Conservation (phyloP, 2,888 invertebrate species). For the Strigamia crassipes region DNA sequence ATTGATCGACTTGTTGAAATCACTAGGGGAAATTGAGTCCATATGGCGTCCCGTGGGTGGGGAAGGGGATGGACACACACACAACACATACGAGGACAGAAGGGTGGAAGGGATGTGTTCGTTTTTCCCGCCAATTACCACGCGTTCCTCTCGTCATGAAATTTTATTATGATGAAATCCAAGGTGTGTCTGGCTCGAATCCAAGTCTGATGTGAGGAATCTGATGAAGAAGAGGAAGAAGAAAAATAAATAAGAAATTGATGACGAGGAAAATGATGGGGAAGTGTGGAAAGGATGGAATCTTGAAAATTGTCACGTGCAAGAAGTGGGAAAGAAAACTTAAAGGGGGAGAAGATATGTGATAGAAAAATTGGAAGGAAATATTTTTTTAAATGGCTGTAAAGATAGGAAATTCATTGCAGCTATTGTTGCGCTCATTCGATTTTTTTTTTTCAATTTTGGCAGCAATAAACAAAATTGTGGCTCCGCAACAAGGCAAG, state of each 20-base stretch:
- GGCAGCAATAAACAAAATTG: too few relatives aligned
- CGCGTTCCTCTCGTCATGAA: conserved; percentile 42
- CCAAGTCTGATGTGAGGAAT: conserved; percentile 33
- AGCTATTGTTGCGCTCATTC: not conserved
- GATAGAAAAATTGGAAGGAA: conserved; percentile 1
- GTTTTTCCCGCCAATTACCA: conserved; percentile 42
- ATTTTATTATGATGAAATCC: conserved; percentile 42
- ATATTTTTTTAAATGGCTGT: not conserved
- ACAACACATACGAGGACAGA: not conserved
- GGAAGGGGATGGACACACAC: not conserved
- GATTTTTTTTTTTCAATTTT: not conserved
- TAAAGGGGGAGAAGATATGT: not conserved
- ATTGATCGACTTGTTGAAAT: conserved; percentile 42
- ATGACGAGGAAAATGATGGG: conserved; percentile 40
- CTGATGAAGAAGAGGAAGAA: conserved; percentile 42
- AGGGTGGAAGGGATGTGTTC: conserved; percentile 9
- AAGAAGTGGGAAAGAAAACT: conserved; percentile 13
- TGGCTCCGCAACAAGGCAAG: too few relatives aligned
- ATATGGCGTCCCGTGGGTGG: conserved; percentile 8
- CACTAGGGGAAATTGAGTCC: conserved; percentile 20
- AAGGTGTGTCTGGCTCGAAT: conserved; percentile 38
- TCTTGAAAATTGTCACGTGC: conserved; percentile 28
- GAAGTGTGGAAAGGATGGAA: conserved; percentile 19
- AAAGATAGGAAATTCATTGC: not conserved
- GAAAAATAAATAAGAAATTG: conserved; percentile 42